A percentile compares a stretch with the other conserved stretches of the same genome.
Evolutionary conservation across 1,140 invertebrate species (phyloP).

Genomic region (Helicoverpa zea): DNA sequence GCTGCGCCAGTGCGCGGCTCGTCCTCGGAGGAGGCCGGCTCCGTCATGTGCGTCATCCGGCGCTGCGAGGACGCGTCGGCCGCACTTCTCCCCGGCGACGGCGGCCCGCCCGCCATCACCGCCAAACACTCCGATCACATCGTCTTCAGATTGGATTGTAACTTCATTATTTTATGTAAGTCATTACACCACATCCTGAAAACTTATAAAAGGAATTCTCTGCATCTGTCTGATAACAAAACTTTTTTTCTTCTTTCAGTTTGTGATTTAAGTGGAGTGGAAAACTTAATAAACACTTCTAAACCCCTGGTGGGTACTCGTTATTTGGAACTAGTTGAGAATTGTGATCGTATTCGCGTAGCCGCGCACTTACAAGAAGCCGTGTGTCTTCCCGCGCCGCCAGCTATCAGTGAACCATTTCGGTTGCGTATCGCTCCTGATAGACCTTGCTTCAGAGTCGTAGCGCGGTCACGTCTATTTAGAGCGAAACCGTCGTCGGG

Average conservation of each 20-base stretch:
- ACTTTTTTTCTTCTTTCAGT: constrained; percentile 72
- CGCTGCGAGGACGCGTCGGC: constrained; percentile 93
- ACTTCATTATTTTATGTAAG: constrained; percentile 92
- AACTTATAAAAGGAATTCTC: background rate
- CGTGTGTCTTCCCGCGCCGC: constrained; percentile 87
- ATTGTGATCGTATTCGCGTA: constrained; percentile 91
- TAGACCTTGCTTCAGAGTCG: constrained; percentile 92
- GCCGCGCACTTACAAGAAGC: constrained; percentile 92
- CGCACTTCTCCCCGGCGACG: constrained; percentile 88
- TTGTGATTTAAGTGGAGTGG: constrained; percentile 82
- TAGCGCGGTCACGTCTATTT: constrained; percentile 96
- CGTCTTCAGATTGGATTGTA: constrained; percentile 95
- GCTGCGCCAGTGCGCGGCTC: constrained; percentile 90
- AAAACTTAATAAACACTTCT: constrained; percentile 74
- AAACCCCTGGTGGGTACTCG: constrained; percentile 88
- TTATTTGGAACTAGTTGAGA: constrained; percentile 93
- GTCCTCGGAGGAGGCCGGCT: constrained; percentile 87
- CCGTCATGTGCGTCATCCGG: constrained; percentile 91
- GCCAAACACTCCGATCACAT: constrained; percentile 96
- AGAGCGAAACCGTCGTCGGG: constrained; percentile 89
- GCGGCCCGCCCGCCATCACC: constrained; percentile 86
- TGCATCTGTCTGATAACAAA: background rate
- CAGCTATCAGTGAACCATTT: constrained; percentile 92
- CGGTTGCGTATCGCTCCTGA: constrained; percentile 92
- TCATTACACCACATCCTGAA: background rate